These are phyloP conservation scores for Hippoglossus hippoglossus DNA, from an alignment of 2,797 vertebrate species.

Conservation along the genomic window DNA sequence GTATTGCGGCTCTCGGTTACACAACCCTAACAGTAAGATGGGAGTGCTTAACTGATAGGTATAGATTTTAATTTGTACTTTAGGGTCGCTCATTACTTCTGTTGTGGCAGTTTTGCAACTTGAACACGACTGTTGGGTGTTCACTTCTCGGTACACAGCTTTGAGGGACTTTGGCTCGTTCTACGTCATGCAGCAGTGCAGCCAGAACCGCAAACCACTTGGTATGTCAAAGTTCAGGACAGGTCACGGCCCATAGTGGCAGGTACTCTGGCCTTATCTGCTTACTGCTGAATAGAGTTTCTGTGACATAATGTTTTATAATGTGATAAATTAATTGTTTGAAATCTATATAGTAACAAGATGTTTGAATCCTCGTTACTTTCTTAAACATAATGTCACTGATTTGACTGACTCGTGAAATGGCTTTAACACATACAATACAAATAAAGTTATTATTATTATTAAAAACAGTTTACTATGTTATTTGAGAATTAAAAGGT, in stretches of 20 bases:
- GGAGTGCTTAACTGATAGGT: slow-evolving; percentile 14
- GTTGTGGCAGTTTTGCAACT: slow-evolving; percentile 13
- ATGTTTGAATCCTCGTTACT: no score
- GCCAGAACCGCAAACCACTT: neutral
- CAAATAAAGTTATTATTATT: no score
- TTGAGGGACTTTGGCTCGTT: slow-evolving; percentile 4
- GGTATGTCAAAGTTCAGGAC: slow-evolving; percentile 2
- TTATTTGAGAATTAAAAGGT: no score
- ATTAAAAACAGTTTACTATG: no score
- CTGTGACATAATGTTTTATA: no score
- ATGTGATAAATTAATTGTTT: no score
- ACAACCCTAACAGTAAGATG: slow-evolving; percentile 17
- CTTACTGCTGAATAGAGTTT: neutral
- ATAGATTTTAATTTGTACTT: slow-evolving; percentile 10
- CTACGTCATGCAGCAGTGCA: neutral
- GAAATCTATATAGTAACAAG: no score
- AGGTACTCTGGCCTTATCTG: neutral
- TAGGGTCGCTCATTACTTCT: slow-evolving; percentile 4
- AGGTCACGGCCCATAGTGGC: neutral
- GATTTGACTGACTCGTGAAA: no score
- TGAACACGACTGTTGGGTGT: neutral
- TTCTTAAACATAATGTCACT: no score
- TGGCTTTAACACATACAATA: no score
- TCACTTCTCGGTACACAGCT: neutral
- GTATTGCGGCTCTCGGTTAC: slow-evolving; percentile 50